A percentile compares a stretch with the other conserved stretches of the same genome.
Conservation (phyloP, 2,888 invertebrate genomes). For the Monochamus alternatus region DNA sequence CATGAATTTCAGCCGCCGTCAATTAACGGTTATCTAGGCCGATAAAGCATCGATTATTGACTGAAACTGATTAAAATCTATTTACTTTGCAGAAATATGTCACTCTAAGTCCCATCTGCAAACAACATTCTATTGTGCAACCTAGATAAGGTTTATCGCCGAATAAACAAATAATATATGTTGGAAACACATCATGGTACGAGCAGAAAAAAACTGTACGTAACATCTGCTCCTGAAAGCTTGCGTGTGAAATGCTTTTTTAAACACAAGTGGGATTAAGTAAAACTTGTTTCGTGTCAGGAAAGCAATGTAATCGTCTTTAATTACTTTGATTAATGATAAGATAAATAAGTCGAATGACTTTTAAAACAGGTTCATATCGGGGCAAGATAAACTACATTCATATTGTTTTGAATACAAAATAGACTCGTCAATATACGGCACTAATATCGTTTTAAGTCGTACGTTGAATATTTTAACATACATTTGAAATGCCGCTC, state of each 20-base stretch:
- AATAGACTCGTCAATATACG: too few relatives aligned
- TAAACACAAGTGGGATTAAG: neutral
- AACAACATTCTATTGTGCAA: slow-evolving; percentile 13
- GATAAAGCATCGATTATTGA: neutral
- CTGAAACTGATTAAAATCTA: slow-evolving; percentile 19
- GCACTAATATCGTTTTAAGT: too few relatives aligned
- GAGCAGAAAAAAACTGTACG: neutral
- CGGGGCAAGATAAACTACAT: too few relatives aligned
- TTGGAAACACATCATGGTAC: slow-evolving; percentile 7
- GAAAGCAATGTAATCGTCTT: too few relatives aligned
- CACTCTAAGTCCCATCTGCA: slow-evolving; percentile 4
- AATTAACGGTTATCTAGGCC: slow-evolving; percentile 6
- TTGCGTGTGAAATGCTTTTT: neutral
- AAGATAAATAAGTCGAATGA: too few relatives aligned
- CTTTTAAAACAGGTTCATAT: too few relatives aligned
- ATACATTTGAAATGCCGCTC: too few relatives aligned
- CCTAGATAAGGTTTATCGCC: slow-evolving; percentile 14
- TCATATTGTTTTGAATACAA: too few relatives aligned
- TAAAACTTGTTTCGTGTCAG: too few relatives aligned
- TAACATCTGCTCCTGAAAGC: neutral
- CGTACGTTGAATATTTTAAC: too few relatives aligned
- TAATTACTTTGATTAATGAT: too few relatives aligned
- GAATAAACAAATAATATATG: slow-evolving; percentile 27
- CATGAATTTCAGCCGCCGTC: neutral
- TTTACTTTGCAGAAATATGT: slow-evolving; percentile 29